phyloP scores from a whole-genome alignment of 2,113 vertebrate genomes.

The Neogale vison region DNA sequence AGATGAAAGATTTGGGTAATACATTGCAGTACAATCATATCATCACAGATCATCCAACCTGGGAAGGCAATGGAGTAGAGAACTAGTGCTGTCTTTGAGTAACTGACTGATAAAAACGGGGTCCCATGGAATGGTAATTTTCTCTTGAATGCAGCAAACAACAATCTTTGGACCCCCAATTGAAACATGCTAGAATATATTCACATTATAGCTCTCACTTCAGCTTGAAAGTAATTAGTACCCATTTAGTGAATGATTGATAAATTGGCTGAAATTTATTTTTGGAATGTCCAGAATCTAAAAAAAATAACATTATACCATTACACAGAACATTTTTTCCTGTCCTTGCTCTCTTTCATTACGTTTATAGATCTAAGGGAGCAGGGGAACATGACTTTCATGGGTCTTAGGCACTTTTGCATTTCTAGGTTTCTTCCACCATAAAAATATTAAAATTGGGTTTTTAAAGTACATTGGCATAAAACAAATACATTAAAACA shows the following conservation, averaged over 20 bases:
- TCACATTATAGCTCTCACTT: not conserved
- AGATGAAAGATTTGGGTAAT: slow-evolving; percentile 7
- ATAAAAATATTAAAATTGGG: not conserved
- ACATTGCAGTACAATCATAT: not conserved
- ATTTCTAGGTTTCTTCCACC: not conserved
- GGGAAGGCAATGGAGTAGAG: not conserved
- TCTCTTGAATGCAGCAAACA: not conserved
- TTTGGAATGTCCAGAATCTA: not conserved
- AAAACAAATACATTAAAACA: not conserved
- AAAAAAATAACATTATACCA: not conserved
- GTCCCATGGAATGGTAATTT: not conserved
- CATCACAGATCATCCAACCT: not conserved
- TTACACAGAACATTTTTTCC: not conserved
- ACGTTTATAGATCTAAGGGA: not conserved
- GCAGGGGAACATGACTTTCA: not conserved
- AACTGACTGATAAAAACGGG: not conserved
- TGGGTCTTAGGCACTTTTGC: fast-evolving
- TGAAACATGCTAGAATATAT: not conserved
- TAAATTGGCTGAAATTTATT: slow-evolving; percentile 8
- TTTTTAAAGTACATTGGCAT: not conserved
- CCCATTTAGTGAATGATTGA: not conserved
- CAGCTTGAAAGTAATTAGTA: slow-evolving; percentile 26
- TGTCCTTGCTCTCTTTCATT: not conserved
- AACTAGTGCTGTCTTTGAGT: not conserved
- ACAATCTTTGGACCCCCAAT: not conserved